Conservation (phyloP, 2,797 vertebrate species). For the Danio tinwini region DNA sequence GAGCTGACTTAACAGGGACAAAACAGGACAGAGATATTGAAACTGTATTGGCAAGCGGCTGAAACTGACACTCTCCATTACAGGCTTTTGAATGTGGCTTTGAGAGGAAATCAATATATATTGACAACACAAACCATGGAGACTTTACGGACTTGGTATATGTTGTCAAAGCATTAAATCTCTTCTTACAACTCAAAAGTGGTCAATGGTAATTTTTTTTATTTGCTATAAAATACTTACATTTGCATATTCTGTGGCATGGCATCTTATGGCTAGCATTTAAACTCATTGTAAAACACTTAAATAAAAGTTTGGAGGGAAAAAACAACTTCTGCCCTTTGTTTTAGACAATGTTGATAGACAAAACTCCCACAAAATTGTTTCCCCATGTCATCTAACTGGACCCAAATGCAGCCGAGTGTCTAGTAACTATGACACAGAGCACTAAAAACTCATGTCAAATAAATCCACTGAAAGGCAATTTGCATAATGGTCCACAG, state of each 20-base stretch:
- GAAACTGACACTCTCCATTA: conserved; percentile 31
- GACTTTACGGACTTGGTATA: conserved; percentile 26
- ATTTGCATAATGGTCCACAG: conserved; percentile 23
- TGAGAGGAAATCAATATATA: conserved; percentile 43
- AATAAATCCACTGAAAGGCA: conserved; percentile 34
- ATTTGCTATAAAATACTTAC: neutral
- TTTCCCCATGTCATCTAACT: conserved; percentile 23
- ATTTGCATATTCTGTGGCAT: neutral
- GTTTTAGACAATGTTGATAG: neutral
- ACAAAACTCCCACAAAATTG: conserved; percentile 12
- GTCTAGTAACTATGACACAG: conserved; percentile 40
- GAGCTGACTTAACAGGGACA: conserved; percentile 24
- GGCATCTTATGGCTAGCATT: neutral
- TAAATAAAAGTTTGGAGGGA: neutral
- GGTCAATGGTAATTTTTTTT: neutral
- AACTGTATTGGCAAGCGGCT: conserved; percentile 21
- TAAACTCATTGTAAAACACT: neutral
- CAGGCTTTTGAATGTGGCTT: conserved; percentile 32
- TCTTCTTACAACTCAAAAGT: neutral
- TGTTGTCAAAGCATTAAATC: neutral
- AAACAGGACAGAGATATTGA: conserved; percentile 18
- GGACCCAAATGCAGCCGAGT: conserved; percentile 24
- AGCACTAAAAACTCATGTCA: conserved; percentile 42
- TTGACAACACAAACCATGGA: conserved; percentile 20
- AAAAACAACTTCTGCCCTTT: conserved; percentile 18